Evolutionary conservation across 2,113 vertebrate genomes (phyloP).

Genomic region (Galeopterus variegatus): DNA sequence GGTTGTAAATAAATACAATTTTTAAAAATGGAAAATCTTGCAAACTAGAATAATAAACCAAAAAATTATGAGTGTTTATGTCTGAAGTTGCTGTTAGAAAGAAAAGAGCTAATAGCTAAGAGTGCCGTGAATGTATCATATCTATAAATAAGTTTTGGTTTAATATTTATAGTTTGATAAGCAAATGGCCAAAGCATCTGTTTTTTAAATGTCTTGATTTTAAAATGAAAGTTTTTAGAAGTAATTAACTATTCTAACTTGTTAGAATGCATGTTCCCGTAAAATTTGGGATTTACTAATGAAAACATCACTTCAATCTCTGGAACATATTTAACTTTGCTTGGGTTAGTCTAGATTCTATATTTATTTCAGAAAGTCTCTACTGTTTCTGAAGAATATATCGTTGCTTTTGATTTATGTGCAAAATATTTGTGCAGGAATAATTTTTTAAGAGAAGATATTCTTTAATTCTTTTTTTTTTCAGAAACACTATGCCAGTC

Average conservation of each 20-base stretch:
- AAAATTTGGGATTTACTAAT: constrained; percentile 64
- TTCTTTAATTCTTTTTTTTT: constrained; percentile 5
- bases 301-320: constrained; percentile 55
- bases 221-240: constrained; percentile 69
- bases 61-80: constrained; percentile 73
- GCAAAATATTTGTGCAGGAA: background rate
- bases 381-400: constrained; percentile 1
- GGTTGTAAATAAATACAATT: constrained; percentile 76
- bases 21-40: constrained; percentile 83
- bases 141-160: constrained; percentile 72
- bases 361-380: constrained; percentile 55
- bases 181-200: constrained; percentile 59
- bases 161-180: constrained; percentile 77
- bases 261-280: constrained; percentile 61
- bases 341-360: constrained; percentile 10
- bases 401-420: constrained; percentile 43
- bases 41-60: constrained; percentile 74
- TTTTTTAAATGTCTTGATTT: constrained; percentile 64
- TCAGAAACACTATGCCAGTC: background rate
- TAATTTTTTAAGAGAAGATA: background rate
- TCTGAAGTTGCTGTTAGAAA: constrained; percentile 71
- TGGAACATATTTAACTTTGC: constrained; percentile 59
- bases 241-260: constrained; percentile 64
- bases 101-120: constrained; percentile 63
- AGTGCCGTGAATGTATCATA: constrained; percentile 27